These are phyloP conservation scores for Papilio glaucus DNA, from an alignment of 1,140 invertebrate genomes.

Conservation along the genomic window DNA sequence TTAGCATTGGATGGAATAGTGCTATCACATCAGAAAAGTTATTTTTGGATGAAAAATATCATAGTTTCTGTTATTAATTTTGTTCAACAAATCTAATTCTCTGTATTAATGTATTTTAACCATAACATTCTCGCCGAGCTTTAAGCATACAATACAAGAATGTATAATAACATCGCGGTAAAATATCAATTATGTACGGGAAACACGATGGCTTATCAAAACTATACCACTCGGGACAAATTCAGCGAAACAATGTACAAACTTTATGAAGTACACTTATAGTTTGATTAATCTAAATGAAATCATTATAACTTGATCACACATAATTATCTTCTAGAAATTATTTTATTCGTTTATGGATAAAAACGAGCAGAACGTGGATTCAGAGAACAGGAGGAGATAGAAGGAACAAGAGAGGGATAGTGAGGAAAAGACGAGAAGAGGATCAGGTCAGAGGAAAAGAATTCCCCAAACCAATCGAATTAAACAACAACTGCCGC, in stretches of 20 bases:
- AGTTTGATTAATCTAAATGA: background rate
- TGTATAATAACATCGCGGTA: slow-evolving; percentile 18
- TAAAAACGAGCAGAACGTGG: background rate
- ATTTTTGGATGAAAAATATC: no score
- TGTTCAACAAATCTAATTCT: no score
- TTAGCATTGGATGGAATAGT: no score
- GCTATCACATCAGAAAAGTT: no score
- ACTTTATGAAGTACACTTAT: background rate
- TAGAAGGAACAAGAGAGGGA: no score
- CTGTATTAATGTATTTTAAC: no score
- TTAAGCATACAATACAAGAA: background rate
- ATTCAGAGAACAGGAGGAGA: no score
- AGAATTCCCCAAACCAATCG: no score
- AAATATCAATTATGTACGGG: background rate
- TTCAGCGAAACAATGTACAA: slow-evolving; percentile 3
- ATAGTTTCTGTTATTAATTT: no score
- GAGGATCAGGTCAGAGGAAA: no score
- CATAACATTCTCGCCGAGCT: background rate
- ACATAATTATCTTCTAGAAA: background rate
- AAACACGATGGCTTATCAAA: background rate
- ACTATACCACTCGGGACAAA: background rate
- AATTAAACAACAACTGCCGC: no score
- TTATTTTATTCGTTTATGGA: background rate
- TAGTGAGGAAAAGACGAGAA: no score
- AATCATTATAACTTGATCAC: background rate